These are phyloP conservation scores for Pseudolycoriella hygida DNA, from an alignment of 2,888 invertebrate species.

Conservation along the genomic window DNA sequence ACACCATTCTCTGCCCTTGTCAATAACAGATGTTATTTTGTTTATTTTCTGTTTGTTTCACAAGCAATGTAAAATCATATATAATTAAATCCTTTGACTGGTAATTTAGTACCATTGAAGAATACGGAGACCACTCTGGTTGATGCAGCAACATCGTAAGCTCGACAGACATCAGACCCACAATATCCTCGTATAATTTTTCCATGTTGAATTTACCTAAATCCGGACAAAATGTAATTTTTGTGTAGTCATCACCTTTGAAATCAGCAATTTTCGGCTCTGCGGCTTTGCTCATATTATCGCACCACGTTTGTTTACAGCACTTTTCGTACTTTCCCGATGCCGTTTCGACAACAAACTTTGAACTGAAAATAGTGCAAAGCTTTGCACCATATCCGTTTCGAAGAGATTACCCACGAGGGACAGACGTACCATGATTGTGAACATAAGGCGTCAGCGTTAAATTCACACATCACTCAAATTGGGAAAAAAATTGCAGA, in stretches of 20 bases:
- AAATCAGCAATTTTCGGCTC: slow-evolving; percentile 70
- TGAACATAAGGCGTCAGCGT: too few species aligned
- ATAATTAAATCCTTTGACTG: slow-evolving; percentile 84
- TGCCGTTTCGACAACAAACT: slow-evolving; percentile 91
- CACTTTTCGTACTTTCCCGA: slow-evolving; percentile 66
- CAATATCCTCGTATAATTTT: slow-evolving; percentile 77
- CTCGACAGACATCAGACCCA: slow-evolving; percentile 84
- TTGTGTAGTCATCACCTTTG: slow-evolving; percentile 60
- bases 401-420: too few species aligned
- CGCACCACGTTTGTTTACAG: slow-evolving; percentile 92
- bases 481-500: too few species aligned
- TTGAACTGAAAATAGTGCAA: slow-evolving; percentile 95
- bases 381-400: slow-evolving; percentile 99
- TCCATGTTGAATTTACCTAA: slow-evolving; percentile 91
- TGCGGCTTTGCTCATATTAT: slow-evolving; percentile 87
- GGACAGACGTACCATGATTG: too few species aligned
- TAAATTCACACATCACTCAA: too few species aligned
- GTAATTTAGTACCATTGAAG: slow-evolving; percentile 74
- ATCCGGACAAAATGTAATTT: slow-evolving; percentile 89
- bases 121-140: slow-evolving; percentile 74
- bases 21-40: too few species aligned
- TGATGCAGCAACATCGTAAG: slow-evolving; percentile 91
- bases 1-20: too few species aligned
- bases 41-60: too few species aligned
- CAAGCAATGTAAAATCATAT: too few species aligned